Evolutionary conservation across 2,888 invertebrate species (phyloP).

Genomic region (Oegoconia quadripuncta): DNA sequence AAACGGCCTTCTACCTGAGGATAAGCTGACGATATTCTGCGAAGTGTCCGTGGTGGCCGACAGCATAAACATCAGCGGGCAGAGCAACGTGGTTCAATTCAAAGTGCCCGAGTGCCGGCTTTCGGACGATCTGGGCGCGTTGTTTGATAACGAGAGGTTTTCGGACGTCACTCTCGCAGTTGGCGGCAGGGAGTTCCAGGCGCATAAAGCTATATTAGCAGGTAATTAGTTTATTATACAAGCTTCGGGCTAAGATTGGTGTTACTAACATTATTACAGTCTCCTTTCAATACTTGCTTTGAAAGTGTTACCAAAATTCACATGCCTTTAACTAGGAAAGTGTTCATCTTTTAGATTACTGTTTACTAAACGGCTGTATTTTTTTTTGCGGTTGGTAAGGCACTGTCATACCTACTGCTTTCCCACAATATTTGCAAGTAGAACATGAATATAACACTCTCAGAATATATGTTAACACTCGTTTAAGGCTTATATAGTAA

Average conservation of each 20-base stretch:
- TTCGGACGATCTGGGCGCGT: slow-evolving; percentile 95
- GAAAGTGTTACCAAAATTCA: too few relatives aligned
- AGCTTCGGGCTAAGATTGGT: background rate
- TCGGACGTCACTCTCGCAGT: slow-evolving; percentile 98
- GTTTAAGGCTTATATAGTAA: too few relatives aligned
- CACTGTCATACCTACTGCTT: too few relatives aligned
- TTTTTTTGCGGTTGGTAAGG: too few relatives aligned
- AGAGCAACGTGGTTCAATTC: slow-evolving; percentile 98
- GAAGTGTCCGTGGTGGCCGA: slow-evolving; percentile 98
- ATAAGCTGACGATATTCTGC: slow-evolving; percentile 99
- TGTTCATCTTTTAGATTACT: too few relatives aligned
- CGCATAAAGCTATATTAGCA: slow-evolving; percentile 98
- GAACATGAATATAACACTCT: too few relatives aligned
- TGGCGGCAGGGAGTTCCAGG: slow-evolving; percentile 93
- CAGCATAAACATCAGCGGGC: slow-evolving; percentile 99
- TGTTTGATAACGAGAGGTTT: slow-evolving; percentile 98
- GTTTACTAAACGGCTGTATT: too few relatives aligned
- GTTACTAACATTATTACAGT: background rate
- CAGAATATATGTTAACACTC: too few relatives aligned
- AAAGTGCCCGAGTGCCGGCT: slow-evolving; percentile 96
- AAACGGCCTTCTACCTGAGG: slow-evolving; percentile 98
- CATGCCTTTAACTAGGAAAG: too few relatives aligned
- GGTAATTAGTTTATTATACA: slow-evolving; percentile 64
- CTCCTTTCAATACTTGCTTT: too few relatives aligned
- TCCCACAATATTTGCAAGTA: too few relatives aligned